Evolutionary conservation across 2,888 invertebrate genomes (phyloP).

Genomic region (Didymodactylos carnosus): DNA sequence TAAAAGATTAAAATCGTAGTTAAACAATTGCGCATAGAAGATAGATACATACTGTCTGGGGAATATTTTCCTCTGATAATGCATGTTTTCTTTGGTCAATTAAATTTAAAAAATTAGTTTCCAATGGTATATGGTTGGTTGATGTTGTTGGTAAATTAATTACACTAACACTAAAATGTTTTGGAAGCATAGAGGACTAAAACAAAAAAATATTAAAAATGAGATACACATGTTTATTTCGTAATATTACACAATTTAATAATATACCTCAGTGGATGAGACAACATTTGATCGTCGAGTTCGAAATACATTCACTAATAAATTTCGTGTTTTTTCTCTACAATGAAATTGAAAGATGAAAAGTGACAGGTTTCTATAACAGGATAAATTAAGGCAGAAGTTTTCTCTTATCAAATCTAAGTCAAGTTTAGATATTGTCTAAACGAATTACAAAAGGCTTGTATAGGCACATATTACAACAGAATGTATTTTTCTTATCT

Average conservation of each 20-base stretch:
- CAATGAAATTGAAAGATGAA: neutral
- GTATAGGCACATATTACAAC: no score
- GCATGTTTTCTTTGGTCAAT: neutral
- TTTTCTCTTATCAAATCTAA: no score
- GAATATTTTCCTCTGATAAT: neutral
- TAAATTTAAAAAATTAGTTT: neutral
- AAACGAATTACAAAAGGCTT: no score
- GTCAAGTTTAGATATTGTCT: no score
- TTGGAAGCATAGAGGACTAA: neutral
- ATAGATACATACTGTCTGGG: neutral
- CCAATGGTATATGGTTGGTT: neutral
- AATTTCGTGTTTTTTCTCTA: neutral
- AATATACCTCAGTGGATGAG: neutral
- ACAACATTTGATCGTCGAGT: neutral
- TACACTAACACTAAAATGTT: neutral
- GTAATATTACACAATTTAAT: no score
- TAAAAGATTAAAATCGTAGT: no score
- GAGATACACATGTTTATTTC: no score
- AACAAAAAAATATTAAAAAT: neutral
- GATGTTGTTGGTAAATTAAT: neutral
- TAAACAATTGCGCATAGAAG: no score
- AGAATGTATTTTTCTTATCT: no score
- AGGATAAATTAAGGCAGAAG: no score
- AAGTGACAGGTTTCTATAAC: no score
- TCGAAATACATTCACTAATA: neutral